phyloP scores from a whole-genome alignment of 1,140 invertebrate genomes.

The Steinernema feltiae region DNA sequence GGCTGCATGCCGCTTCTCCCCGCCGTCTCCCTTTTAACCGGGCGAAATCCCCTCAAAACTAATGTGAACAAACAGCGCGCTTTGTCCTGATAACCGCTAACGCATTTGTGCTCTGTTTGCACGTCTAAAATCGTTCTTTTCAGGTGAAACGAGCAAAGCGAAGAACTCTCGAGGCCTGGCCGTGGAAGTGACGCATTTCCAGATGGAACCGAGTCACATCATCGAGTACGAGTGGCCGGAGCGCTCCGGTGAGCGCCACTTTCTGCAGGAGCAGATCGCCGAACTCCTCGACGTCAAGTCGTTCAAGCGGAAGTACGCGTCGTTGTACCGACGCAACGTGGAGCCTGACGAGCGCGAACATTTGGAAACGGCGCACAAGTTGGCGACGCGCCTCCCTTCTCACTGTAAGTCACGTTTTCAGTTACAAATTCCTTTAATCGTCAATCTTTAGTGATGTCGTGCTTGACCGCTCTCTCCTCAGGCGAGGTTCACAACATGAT shows the following conservation, averaged over 20 bases:
- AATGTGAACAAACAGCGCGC: too few species aligned
- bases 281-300: constrained; percentile 3
- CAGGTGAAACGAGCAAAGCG: background rate
- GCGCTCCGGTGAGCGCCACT: background rate
- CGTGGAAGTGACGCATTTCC: background rate
- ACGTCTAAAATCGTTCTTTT: too few species aligned
- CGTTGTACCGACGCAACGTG: background rate
- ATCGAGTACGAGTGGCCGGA: constrained; percentile 8
- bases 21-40: too few species aligned
- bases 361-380: background rate
- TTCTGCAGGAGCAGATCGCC: background rate
- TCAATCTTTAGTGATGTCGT: background rate
- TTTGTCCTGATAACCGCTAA: too few species aligned
- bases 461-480: background rate
- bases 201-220: background rate
- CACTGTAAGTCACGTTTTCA: background rate
- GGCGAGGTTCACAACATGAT: background rate
- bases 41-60: too few species aligned
- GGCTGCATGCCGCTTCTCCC: too few species aligned
- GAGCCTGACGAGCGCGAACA: background rate
- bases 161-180: background rate
- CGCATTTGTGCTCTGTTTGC: too few species aligned
- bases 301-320: background rate
- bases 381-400: background rate
- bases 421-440: background rate